Percentiles rank a stretch among this genome's conserved stretches.
Evolutionary conservation across 1,140 invertebrate species (phyloP).

Genomic region (Euwallacea fornicatus): DNA sequence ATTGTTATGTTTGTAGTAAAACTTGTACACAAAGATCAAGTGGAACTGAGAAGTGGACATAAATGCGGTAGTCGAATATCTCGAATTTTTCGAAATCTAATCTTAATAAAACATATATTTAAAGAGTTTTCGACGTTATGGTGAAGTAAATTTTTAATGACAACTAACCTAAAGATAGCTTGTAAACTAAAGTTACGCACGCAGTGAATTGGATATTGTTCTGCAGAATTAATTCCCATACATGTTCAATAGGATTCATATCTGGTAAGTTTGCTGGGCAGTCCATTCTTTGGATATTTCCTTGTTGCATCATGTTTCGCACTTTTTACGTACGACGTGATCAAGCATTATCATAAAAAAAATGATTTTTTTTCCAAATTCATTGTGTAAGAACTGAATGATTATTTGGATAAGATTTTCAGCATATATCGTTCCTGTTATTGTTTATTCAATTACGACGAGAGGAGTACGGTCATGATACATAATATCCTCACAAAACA

Average conservation of each 20-base stretch:
- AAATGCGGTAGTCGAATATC: too few relatives aligned
- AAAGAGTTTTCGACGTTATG: too few relatives aligned
- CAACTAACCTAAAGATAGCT: too few relatives aligned
- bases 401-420: conserved; percentile 10
- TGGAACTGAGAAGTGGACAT: too few relatives aligned
- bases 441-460: background rate
- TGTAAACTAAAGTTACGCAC: too few relatives aligned
- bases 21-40: too few relatives aligned
- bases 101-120: too few relatives aligned
- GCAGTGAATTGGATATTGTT: background rate
- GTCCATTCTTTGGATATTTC: conserved; percentile 24
- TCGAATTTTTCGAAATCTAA: too few relatives aligned
- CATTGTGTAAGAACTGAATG: conserved; percentile 12
- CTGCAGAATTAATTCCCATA: conserved; percentile 14
- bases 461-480: conserved; percentile 6
- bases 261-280: conserved; percentile 25
- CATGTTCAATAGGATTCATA: conserved; percentile 22
- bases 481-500: conserved; percentile 12
- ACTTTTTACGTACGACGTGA: conserved; percentile 11
- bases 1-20: too few relatives aligned
- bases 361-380: conserved; percentile 17
- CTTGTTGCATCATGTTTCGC: conserved; percentile 11
- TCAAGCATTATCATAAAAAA: conserved; percentile 10
- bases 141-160: too few relatives aligned
- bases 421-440: background rate